Evolutionary conservation across 2,888 invertebrate genomes (phyloP).

Genomic region (Punctoribates punctum): DNA sequence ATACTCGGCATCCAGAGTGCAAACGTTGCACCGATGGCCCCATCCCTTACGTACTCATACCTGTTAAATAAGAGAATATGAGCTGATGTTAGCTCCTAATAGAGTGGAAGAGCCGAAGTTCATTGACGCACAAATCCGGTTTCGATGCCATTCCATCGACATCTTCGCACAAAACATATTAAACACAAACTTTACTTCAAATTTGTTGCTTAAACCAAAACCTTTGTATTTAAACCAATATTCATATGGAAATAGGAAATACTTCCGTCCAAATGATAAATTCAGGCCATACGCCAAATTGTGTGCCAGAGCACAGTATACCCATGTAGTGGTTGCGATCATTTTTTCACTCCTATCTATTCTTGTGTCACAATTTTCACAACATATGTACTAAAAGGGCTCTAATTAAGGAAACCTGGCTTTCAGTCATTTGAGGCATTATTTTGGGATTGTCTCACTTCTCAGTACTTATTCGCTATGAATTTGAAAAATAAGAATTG

Average conservation of each 20-base stretch:
- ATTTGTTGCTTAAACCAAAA: neutral
- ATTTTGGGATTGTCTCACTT: neutral
- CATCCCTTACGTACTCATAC: neutral
- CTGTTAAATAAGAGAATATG: neutral
- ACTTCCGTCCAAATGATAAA: neutral
- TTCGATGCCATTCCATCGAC: conserved; percentile 1
- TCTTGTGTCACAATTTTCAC: neutral
- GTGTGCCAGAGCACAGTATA: neutral
- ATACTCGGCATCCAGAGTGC: conserved; percentile 4
- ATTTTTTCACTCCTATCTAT: too few relatives aligned
- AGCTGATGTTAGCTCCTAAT: neutral
- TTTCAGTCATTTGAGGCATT: neutral
- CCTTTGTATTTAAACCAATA: neutral
- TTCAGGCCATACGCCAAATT: neutral
- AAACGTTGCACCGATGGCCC: neutral
- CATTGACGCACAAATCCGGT: conserved; percentile 29
- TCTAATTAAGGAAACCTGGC: conserved; percentile 22
- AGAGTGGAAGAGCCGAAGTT: conserved; percentile 1
- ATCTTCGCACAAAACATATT: neutral
- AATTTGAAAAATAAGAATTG: neutral
- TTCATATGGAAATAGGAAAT: conserved; percentile 3
- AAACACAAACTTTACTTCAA: neutral
- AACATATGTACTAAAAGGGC: neutral
- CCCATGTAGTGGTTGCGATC: too few relatives aligned
- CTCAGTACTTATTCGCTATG: neutral